Evolutionary conservation across 2,888 invertebrate genomes (phyloP).

Genomic region (Drosophila mimica): DNA sequence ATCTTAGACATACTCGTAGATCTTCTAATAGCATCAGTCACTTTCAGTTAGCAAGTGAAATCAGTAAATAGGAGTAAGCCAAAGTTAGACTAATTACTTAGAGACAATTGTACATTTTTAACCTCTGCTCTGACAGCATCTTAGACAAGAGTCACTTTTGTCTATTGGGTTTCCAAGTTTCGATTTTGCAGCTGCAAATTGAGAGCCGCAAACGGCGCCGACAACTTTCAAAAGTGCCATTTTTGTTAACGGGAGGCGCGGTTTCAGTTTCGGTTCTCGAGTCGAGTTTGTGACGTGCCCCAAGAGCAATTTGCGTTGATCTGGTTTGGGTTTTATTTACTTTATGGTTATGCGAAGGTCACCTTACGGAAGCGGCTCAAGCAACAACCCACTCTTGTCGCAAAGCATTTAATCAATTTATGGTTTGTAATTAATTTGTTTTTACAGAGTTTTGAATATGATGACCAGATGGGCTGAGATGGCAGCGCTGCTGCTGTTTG

Average conservation of each 20-base stretch:
- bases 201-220: constrained; percentile 1
- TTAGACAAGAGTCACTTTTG: constrained; percentile 28
- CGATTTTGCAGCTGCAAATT: constrained; percentile 32
- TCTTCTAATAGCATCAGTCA: neutral
- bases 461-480: constrained; percentile 36
- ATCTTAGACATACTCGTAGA: neutral
- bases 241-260: constrained; percentile 18
- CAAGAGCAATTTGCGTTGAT: constrained; percentile 35
- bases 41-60: neutral
- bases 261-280: constrained; percentile 11
- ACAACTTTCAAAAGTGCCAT: constrained; percentile 66
- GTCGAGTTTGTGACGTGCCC: constrained; percentile 32
- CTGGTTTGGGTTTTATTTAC: constrained; percentile 6
- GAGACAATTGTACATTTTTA: neutral
- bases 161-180: constrained; percentile 11
- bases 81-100: neutral
- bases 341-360: constrained; percentile 56
- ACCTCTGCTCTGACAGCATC: neutral
- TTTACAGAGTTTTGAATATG: constrained; percentile 41
- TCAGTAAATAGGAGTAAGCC: neutral
- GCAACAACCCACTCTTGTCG: neutral
- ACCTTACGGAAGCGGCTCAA: constrained; percentile 5
- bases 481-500: constrained; percentile 46
- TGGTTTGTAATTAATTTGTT: constrained; percentile 13
- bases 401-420: constrained; percentile 7